phyloP scores from a whole-genome alignment of 2,797 vertebrate species.

The Artibeus lituratus region DNA sequence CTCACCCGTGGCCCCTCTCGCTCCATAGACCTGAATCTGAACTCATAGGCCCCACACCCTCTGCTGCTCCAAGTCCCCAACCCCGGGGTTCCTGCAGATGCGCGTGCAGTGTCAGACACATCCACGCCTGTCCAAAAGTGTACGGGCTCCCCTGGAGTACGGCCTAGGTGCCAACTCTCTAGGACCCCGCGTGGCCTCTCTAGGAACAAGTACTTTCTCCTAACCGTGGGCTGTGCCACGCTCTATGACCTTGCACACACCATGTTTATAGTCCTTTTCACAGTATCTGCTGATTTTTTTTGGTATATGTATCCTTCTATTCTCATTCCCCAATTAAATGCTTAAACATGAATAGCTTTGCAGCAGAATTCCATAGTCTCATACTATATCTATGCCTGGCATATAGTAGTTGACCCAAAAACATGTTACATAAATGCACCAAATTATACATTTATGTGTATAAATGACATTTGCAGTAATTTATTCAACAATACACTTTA shows the following conservation, averaged over 20 bases:
- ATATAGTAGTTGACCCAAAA: background rate
- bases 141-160: accelerated
- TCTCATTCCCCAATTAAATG: background rate
- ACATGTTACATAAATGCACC: background rate
- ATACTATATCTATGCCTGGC: background rate
- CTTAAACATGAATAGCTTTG: background rate
- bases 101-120: accelerated
- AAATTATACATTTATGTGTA: background rate
- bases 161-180: accelerated
- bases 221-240: accelerated
- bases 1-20: accelerated
- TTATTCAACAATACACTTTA: background rate
- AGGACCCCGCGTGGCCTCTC: accelerated
- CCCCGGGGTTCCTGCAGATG: background rate
- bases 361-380: background rate
- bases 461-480: background rate
- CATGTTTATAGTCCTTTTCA: background rate
- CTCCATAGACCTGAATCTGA: background rate
- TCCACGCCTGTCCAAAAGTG: accelerated
- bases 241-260: too few species aligned
- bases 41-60: accelerated
- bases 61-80: too few species aligned
- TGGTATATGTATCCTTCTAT: background rate
- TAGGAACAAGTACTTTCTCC: background rate
- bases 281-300: background rate